phyloP scores from a whole-genome alignment of 2,888 invertebrate species.

The Frankliniella intonsa region DNA sequence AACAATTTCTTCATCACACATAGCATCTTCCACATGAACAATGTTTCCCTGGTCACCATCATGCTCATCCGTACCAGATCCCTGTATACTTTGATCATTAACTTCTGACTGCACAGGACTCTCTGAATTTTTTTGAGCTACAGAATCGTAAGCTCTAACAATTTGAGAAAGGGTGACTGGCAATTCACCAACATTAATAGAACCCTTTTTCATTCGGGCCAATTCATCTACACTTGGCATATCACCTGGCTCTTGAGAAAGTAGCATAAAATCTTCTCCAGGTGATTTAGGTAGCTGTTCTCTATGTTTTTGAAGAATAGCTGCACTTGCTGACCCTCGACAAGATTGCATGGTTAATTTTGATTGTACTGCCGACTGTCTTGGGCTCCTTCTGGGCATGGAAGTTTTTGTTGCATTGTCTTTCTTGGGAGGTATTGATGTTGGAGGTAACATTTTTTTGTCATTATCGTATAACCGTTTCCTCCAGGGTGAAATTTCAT shows the following conservation, averaged over 20 bases:
- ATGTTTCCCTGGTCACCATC: background rate
- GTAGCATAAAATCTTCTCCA: background rate
- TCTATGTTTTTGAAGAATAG: background rate
- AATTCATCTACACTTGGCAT: conserved; percentile 9
- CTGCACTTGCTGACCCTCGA: background rate
- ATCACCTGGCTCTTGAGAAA: background rate
- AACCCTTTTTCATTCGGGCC: background rate
- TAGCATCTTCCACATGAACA: background rate
- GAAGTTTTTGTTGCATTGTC: background rate
- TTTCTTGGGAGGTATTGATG: background rate
- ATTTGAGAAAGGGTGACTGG: background rate
- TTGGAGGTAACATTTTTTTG: background rate
- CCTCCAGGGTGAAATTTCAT: background rate
- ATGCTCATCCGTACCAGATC: background rate
- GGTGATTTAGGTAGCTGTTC: background rate
- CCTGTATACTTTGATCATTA: background rate
- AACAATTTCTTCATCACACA: background rate
- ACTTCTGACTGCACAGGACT: background rate
- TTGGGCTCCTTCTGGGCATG: background rate
- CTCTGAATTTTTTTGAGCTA: background rate
- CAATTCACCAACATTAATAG: background rate
- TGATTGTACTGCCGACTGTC: background rate
- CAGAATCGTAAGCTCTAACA: background rate
- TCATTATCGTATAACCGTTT: background rate
- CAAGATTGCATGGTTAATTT: background rate